Percentiles rank a stretch among this genome's conserved stretches.
Conservation (phyloP, 2,797 vertebrate species). For the Triplophysa bombifrons region DNA sequence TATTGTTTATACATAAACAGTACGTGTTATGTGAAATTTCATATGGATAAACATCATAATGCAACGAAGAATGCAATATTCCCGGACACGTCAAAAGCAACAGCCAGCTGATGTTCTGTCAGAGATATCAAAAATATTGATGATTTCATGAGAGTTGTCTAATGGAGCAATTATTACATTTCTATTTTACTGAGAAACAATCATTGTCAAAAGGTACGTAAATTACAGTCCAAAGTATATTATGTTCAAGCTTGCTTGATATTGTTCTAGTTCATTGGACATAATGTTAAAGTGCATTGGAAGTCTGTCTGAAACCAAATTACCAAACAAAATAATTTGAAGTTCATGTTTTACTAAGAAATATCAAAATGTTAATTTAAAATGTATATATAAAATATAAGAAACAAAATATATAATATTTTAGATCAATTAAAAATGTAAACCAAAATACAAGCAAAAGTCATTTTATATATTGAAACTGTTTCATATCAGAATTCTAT, state of each 20-base stretch:
- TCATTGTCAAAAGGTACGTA: too few species aligned
- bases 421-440: too few species aligned
- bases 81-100: neutral
- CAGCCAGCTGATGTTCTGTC: neutral
- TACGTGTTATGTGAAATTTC: neutral
- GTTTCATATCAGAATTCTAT: too few species aligned
- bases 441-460: too few species aligned
- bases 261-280: neutral
- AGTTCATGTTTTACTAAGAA: too few species aligned
- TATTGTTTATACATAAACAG: slow-evolving; percentile 67
- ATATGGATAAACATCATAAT: slow-evolving; percentile 12
- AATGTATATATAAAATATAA: too few species aligned
- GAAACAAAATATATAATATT: too few species aligned
- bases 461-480: too few species aligned
- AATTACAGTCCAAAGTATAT: neutral
- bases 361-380: too few species aligned
- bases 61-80: neutral
- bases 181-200: neutral
- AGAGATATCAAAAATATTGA: neutral
- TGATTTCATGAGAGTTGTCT: neutral
- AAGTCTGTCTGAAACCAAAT: neutral
- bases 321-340: too few species aligned
- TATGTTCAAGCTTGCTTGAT: neutral
- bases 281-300: neutral
- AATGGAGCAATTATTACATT: neutral